phyloP scores from a whole-genome alignment of 2,113 vertebrate genomes.

The Echinops telfairi region DNA sequence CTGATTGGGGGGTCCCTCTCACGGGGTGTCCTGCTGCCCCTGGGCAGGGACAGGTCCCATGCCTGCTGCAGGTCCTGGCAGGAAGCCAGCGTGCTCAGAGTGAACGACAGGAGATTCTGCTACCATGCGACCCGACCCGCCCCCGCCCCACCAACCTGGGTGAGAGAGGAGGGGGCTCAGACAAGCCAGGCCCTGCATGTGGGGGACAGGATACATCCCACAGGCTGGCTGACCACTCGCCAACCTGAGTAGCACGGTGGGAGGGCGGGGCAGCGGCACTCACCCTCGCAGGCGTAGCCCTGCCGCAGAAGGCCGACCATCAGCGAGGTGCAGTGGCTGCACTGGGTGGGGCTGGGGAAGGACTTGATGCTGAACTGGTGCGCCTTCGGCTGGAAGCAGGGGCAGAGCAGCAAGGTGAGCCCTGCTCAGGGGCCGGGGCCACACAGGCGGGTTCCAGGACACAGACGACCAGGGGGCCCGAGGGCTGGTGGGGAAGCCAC shows the following conservation, averaged over 20 bases:
- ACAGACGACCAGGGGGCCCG: accelerated
- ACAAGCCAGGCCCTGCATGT: background rate
- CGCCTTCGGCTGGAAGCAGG: constrained; percentile 93
- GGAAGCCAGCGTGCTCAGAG: no score
- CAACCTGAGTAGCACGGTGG: background rate
- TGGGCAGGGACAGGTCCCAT: background rate
- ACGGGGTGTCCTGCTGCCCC: no score
- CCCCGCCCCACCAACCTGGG: no score
- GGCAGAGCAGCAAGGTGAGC: constrained; percentile 35
- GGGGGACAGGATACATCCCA: background rate
- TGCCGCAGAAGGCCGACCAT: constrained; percentile 98
- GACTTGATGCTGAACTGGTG: constrained; percentile 97
- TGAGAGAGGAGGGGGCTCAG: no score
- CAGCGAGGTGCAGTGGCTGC: constrained; percentile 97
- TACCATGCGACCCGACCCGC: accelerated
- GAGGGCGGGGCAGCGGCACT: constrained; percentile 52
- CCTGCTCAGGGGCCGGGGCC: no score
- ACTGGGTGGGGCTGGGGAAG: constrained; percentile 96
- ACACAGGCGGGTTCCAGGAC: background rate
- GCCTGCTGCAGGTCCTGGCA: background rate
- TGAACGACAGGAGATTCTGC: background rate
- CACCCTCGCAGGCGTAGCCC: constrained; percentile 97
- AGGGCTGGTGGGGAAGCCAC: no score
- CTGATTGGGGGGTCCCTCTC: no score
- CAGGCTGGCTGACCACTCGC: accelerated